phyloP scores from a whole-genome alignment of 2,113 vertebrate genomes.

The Donacobius atricapilla region DNA sequence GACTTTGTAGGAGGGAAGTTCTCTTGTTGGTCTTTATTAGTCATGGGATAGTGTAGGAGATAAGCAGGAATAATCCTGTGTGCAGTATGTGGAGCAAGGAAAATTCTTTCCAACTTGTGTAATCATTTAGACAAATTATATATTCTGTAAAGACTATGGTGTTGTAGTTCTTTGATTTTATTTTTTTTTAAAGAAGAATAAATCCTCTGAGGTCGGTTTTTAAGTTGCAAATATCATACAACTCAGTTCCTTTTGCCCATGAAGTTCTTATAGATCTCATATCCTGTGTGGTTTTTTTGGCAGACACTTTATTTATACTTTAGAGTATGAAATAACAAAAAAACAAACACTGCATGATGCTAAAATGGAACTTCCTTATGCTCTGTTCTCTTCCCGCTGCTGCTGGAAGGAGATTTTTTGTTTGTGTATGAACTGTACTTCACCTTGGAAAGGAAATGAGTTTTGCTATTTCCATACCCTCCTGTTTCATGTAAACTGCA shows the following conservation, averaged over 20 bases:
- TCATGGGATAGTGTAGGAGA: background rate
- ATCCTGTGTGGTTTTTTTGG: background rate
- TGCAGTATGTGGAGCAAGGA: background rate
- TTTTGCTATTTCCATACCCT: conserved; percentile 24
- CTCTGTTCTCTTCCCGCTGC: background rate
- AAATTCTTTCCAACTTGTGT: background rate
- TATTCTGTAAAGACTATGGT: background rate
- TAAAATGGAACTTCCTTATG: conserved; percentile 12
- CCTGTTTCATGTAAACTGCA: conserved; percentile 10
- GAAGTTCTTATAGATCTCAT: conserved; percentile 25
- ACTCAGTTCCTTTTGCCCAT: background rate
- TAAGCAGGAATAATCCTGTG: background rate
- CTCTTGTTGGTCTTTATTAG: background rate
- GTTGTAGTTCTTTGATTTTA: background rate
- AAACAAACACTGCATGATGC: conserved; percentile 40
- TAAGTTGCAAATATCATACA: background rate
- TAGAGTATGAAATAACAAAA: conserved; percentile 46
- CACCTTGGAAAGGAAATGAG: conserved; percentile 58
- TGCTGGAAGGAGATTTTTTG: conserved; percentile 22
- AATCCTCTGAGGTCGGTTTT: background rate
- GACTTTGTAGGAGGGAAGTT: background rate
- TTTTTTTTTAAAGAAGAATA: background rate
- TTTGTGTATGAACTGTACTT: conserved; percentile 59
- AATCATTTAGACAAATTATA: background rate
- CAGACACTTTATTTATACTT: conserved; percentile 27